These are phyloP conservation scores for Litoditis marina DNA, from an alignment of 2,888 invertebrate species.

Conservation along the genomic window DNA sequence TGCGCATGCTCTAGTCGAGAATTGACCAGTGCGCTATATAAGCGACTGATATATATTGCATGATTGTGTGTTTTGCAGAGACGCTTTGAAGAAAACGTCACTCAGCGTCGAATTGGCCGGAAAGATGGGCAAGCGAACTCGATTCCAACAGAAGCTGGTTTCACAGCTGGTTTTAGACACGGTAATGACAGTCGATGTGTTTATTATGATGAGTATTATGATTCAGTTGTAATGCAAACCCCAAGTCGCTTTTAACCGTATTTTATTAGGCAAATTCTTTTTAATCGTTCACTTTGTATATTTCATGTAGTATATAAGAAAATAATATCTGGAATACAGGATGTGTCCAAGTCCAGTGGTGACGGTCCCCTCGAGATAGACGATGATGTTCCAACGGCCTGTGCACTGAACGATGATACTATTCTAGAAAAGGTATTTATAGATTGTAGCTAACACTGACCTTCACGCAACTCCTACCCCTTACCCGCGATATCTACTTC, in stretches of 20 bases:
- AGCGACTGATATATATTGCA: too few species aligned
- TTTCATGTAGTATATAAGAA: too few species aligned
- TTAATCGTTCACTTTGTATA: too few species aligned
- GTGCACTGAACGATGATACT: constrained; percentile 81
- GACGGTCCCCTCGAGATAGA: constrained; percentile 27
- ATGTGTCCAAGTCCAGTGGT: too few species aligned
- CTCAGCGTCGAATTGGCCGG: constrained; percentile 63
- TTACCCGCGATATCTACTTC: too few species aligned
- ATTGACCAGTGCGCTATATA: too few species aligned
- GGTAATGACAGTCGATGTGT: constrained; percentile 14
- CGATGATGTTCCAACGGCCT: constrained; percentile 63
- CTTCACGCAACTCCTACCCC: too few species aligned
- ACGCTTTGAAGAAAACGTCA: constrained; percentile 17
- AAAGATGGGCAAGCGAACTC: constrained; percentile 83
- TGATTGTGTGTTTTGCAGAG: constrained; percentile 8
- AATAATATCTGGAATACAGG: too few species aligned
- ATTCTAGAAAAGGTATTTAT: constrained; percentile 74
- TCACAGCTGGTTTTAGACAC: constrained; percentile 72
- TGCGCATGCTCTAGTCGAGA: too few species aligned
- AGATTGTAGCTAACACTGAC: constrained; percentile 66
- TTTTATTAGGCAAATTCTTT: neutral
- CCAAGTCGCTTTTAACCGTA: neutral
- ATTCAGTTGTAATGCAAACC: neutral
- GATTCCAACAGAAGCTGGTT: constrained; percentile 77
- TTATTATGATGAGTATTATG: too few species aligned